These are phyloP conservation scores for Solenopsis fugax DNA, from an alignment of 1,140 invertebrate genomes.

Conservation along the genomic window DNA sequence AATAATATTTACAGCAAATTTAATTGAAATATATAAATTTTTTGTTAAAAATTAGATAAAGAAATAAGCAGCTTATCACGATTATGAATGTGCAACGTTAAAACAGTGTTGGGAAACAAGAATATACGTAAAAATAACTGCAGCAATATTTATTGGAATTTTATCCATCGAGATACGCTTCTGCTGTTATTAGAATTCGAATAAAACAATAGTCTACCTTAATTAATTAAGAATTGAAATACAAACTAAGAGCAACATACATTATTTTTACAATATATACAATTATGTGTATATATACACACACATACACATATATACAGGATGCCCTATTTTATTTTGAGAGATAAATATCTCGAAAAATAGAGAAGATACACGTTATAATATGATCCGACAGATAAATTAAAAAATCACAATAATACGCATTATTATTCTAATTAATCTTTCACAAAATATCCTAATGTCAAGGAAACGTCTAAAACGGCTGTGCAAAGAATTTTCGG, in stretches of 20 bases:
- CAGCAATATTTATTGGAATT: neutral
- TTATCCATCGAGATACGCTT: neutral
- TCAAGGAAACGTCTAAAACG: neutral
- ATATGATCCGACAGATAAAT: slow-evolving; percentile 24
- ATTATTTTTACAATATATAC: slow-evolving; percentile 58
- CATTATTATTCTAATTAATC: neutral
- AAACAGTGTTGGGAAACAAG: neutral
- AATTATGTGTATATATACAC: neutral
- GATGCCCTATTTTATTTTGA: no score
- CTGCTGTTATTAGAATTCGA: neutral
- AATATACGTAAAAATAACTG: neutral
- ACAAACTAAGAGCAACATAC: neutral
- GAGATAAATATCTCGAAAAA: no score
- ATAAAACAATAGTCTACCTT: neutral
- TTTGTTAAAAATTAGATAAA: no score
- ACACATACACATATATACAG: no score
- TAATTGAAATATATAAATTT: no score
- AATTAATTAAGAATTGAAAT: slow-evolving; percentile 1
- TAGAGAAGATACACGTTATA: neutral
- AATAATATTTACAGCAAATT: no score
- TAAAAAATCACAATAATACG: slow-evolving; percentile 19
- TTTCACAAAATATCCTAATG: slow-evolving; percentile 6
- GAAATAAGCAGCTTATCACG: no score
- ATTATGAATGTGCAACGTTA: no score
- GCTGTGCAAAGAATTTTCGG: no score